A percentile compares a stretch with the other conserved stretches of the same genome.
These are phyloP conservation scores for Cyphomyrmex costatus DNA, from an alignment of 1,140 invertebrate genomes.

Conservation along the genomic window DNA sequence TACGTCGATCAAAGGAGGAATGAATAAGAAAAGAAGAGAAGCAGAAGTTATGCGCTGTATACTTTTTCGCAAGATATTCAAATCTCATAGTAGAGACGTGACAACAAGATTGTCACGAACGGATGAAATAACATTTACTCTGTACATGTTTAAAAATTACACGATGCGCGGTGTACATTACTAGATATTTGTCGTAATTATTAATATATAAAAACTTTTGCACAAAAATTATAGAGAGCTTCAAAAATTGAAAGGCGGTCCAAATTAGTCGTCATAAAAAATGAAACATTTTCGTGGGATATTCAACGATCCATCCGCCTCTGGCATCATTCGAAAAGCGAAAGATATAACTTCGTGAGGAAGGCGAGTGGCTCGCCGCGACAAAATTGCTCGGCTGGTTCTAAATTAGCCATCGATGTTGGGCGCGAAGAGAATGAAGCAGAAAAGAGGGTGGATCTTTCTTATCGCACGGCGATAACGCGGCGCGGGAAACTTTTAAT, in stretches of 20 bases:
- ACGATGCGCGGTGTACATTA: background rate
- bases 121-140: background rate
- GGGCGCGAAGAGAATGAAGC: constrained; percentile 30
- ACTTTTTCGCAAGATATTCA: background rate
- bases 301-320: constrained; percentile 9
- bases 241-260: constrained; percentile 29
- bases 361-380: constrained; percentile 11
- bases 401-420: constrained; percentile 41
- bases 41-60: background rate
- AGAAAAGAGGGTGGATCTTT: constrained; percentile 36
- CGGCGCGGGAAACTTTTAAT: constrained; percentile 47
- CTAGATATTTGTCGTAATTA: background rate
- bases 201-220: background rate
- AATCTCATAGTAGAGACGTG: background rate
- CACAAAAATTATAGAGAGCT: background rate
- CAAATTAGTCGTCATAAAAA: constrained; percentile 40
- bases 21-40: background rate
- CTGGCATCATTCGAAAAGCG: background rate
- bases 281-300: constrained; percentile 11
- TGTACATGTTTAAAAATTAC: background rate
- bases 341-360: constrained; percentile 13
- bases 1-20: constrained; percentile 9
- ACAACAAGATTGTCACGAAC: background rate
- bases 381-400: constrained; percentile 54
- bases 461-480: constrained; percentile 54